phyloP scores from a whole-genome alignment of 2,113 vertebrate genomes.

The Nettapus auritus region DNA sequence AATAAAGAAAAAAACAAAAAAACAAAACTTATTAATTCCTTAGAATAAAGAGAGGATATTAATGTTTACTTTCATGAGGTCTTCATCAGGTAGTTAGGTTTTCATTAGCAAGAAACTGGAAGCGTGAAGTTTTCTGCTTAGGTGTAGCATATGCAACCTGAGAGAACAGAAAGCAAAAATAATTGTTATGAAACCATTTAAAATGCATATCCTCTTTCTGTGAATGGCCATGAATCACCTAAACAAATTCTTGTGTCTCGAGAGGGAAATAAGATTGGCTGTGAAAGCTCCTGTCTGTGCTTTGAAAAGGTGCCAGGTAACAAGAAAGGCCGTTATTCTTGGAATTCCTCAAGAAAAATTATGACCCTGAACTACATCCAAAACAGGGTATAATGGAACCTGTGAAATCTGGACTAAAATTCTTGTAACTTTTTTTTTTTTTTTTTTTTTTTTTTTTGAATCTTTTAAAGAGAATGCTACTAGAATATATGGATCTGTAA shows the following conservation, averaged over 20 bases:
- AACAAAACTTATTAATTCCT: neutral
- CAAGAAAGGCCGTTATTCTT: conserved; percentile 25
- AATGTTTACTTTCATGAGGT: neutral
- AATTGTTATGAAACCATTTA: neutral
- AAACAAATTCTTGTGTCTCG: neutral
- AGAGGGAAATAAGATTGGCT: neutral
- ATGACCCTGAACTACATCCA: neutral
- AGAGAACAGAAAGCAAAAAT: neutral
- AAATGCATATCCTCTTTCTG: neutral
- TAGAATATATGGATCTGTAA: conserved; percentile 16
- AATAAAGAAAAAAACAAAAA: neutral
- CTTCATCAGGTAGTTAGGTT: neutral
- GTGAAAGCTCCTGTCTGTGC: neutral
- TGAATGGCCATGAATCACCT: neutral
- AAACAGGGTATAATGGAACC: neutral
- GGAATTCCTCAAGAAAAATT: conserved; percentile 10
- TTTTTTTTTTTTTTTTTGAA: neutral
- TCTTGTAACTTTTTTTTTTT: neutral
- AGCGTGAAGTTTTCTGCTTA: neutral
- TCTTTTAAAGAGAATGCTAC: conserved; percentile 5
- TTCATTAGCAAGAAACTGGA: neutral
- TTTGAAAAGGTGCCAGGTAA: conserved; percentile 37
- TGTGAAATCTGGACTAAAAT: conserved; percentile 24
- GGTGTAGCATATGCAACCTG: neutral
- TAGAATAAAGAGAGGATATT: neutral